Conservation (phyloP, 2,797 vertebrate species). For the Argyrosomus regius region DNA sequence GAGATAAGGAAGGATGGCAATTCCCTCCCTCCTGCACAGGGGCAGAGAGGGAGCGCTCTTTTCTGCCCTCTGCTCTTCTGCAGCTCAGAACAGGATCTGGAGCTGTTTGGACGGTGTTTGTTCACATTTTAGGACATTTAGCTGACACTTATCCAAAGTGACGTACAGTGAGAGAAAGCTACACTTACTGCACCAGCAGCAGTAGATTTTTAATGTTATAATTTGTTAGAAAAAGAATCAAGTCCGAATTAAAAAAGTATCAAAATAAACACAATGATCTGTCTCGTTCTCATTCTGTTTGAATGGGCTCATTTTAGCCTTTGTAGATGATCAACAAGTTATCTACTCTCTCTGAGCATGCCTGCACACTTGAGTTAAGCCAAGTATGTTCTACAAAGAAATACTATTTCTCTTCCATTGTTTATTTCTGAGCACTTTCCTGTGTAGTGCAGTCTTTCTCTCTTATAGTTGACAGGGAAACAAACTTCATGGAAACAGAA, state of each 20-base stretch:
- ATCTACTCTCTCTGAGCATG: neutral
- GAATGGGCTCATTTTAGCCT: neutral
- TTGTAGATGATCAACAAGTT: neutral
- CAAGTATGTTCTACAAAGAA: neutral
- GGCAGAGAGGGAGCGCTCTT: constrained; percentile 3
- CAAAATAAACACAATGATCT: neutral
- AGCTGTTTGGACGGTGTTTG: neutral
- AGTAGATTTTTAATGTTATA: neutral
- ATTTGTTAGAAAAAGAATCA: too few species aligned
- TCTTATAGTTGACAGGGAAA: too few species aligned
- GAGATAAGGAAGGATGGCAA: constrained; percentile 92
- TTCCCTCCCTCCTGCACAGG: constrained; percentile 84
- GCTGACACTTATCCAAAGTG: neutral
- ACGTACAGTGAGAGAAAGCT: neutral
- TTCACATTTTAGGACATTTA: constrained; percentile 34
- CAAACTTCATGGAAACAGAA: too few species aligned
- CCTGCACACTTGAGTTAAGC: neutral
- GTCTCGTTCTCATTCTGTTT: neutral
- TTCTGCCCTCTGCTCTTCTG: constrained; percentile 36
- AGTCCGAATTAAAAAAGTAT: neutral
- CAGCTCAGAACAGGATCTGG: constrained; percentile 22
- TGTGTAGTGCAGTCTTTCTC: neutral
- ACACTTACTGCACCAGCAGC: neutral
- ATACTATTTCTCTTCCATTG: neutral
- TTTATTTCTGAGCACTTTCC: neutral